Evolutionary conservation across 2,888 invertebrate species (phyloP), one percentile per base, ranked within the genome.

Genomic region (Ochropleura leucogaster): DNA sequence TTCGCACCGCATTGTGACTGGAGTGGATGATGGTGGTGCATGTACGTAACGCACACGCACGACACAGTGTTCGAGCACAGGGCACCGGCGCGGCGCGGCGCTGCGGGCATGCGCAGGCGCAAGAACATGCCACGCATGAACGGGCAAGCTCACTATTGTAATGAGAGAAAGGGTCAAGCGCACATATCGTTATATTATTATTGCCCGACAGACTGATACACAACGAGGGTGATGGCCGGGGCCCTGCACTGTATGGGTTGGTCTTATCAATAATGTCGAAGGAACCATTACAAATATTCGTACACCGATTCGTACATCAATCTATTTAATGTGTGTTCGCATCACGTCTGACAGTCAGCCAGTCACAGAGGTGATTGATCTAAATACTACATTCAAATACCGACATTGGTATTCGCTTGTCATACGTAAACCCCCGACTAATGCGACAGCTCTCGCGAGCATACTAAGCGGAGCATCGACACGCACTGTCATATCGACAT

Each of bases 291-390:
- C 18, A 53, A 55, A 46, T 44, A 47, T 40, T 55, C 42, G 30
- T 69, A 14, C 44, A 44, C 44, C 64, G n/a, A 55, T 44, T 51
- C 40, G 57, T 51, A 14, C 42, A 30, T 63, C 6, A 42, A 63
- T 59, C 46, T 47, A 55, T 53, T 3, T 51, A 60, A 68, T 30
- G 44, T 75, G 16, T 16, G 40, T 8, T 4, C 74, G 63, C 63
- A 53, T 67, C 78, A 59, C 0, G 76, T 79, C 51, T 55, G 69
- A 62, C 66, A 49, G n/a, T 70, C 70, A 67, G 70, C 46, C n/a
- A 49, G 51, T 18, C 44, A 16, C 20, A 30, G 67, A 82, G 78
- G 83, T 80, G 82, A 72, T 82, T 77, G 78, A 77, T 80, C 77
- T 60, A 60, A 82, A 77, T 60, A 68, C 65, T 68, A 65, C 64